phyloP scores from a whole-genome alignment of 2,797 vertebrate species.

The Oreochromis mossambicus region DNA sequence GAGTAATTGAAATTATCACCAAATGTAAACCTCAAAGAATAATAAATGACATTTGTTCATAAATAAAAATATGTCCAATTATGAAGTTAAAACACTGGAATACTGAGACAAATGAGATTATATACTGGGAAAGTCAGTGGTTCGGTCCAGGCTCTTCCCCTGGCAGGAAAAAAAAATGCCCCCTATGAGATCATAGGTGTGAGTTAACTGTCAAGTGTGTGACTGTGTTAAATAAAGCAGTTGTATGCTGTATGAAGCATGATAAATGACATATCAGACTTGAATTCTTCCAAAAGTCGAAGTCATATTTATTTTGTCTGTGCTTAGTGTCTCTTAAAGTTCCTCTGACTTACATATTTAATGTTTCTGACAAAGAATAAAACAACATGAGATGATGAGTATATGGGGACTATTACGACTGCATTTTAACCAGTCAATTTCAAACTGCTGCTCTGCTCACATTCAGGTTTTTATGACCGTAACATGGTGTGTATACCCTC shows the following conservation, averaged over 20 bases:
- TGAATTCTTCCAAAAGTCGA: neutral
- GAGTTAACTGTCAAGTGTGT: neutral
- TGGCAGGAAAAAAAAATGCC: neutral
- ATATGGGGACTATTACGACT: neutral
- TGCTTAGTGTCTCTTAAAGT: neutral
- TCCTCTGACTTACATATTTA: neutral
- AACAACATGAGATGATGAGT: neutral
- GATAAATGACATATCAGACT: neutral
- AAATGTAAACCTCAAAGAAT: neutral
- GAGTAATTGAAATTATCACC: neutral
- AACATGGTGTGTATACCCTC: neutral
- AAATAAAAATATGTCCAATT: neutral
- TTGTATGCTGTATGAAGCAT: neutral
- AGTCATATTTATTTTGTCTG: neutral
- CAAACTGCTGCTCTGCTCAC: neutral
- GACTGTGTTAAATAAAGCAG: neutral
- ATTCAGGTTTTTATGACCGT: neutral
- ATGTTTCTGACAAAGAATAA: neutral
- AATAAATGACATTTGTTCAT: neutral
- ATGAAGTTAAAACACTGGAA: neutral
- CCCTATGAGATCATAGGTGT: neutral
- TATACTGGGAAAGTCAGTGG: neutral
- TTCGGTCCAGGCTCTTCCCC: neutral
- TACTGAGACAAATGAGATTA: neutral
- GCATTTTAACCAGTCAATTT: neutral